Evolutionary conservation across 1,140 invertebrate species (phyloP), one percentile per base, ranked within the genome.

Genomic region (Mamestra configurata): DNA sequence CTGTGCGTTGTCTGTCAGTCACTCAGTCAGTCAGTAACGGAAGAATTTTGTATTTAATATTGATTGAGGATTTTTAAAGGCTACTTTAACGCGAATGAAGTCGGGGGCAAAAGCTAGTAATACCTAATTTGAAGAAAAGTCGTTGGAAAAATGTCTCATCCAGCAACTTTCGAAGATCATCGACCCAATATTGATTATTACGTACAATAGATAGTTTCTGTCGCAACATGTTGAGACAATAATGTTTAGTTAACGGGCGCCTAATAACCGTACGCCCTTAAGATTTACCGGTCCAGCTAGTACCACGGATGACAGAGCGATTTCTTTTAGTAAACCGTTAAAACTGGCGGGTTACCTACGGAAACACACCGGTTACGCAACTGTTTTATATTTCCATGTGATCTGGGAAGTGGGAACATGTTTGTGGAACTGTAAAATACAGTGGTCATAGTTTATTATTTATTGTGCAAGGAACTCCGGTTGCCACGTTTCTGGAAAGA

Each of bases 251-350:
- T 73, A 73, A 73, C 71, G 71, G 71, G n/a, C 70, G 35, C 49
- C 49, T 68, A 64, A 40, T 64, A 71, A 35, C 43, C 46, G 43
- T 53, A 53, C 18, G 72, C 55, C 73, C 73, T 49, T 76, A 59
- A 64, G 15, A 20, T 68, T 24, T 49, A 76, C 73, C 73, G 73
- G 73, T 76, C 55, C 37, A 49, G 37, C 37, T 20, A 43, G 51
- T 59, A 73, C 27, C 15, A 71, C 71, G 71, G 72, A 76, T 76
- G 55, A 59, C 71, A 37, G 35, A 61, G 35, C 37, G 55, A 61
- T 76, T 76, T 76, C 57, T 76, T 61, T 61, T 59, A 43, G 64
- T 61, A 64, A 61, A 76, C 73, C 73, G 73, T 76, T 76, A 76
- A 76, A 55, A 76, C 40, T 46, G 57, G 49, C 57, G 73, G 40